These are phyloP conservation scores for Conchocele bisecta DNA, from an alignment of 2,888 invertebrate genomes.

Conservation along the genomic window DNA sequence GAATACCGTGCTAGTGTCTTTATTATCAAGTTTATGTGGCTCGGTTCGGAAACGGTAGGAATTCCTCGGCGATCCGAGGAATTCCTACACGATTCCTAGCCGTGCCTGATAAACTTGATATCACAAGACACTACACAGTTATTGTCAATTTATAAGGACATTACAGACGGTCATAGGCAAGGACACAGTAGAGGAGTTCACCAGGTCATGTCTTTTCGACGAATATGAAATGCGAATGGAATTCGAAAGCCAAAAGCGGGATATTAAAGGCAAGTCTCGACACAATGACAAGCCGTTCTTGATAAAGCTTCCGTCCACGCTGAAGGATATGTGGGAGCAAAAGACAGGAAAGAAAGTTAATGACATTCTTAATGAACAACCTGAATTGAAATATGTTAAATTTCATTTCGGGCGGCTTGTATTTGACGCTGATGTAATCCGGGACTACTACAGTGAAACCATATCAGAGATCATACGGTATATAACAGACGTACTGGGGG, in stretches of 20 bases:
- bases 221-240: conserved; percentile 31
- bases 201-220: too few species aligned
- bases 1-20: too few species aligned
- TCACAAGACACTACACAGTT: too few species aligned
- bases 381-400: conserved; percentile 1
- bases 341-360: background rate
- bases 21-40: too few species aligned
- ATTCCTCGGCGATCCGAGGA: too few species aligned
- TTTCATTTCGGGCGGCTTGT: conserved; percentile 9
- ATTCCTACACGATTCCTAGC: too few species aligned
- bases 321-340: conserved; percentile 22
- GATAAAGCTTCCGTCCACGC: conserved; percentile 14
- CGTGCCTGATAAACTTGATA: too few species aligned
- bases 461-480: conserved; percentile 22
- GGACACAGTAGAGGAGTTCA: too few species aligned
- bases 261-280: conserved; percentile 12
- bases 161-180: too few species aligned
- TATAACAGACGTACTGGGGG: conserved; percentile 4
- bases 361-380: conserved; percentile 12
- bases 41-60: too few species aligned
- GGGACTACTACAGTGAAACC: conserved; percentile 21
- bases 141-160: too few species aligned
- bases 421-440: conserved; percentile 8
- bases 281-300: background rate
- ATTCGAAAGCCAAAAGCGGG: conserved; percentile 15